Base-by-base conservation (phyloP, 2,888 invertebrate species). In the Altica lythri region DNA sequence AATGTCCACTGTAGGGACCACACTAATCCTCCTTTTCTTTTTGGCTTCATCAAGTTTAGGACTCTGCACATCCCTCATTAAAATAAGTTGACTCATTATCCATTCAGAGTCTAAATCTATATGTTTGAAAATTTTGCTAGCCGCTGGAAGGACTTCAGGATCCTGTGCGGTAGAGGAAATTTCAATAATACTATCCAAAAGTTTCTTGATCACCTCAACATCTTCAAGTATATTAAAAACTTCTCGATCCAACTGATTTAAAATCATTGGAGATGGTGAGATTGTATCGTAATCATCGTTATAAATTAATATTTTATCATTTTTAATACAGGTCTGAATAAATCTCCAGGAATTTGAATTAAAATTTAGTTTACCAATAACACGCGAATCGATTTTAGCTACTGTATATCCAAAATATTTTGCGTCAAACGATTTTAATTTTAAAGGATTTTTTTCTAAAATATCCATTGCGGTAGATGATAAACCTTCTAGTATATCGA, bases 81-180 rank as follows among this genome's bases (percentile, higher is more conserved):
- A 71, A 13, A 78, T 74, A 5, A 90, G 73, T 60, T 86, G 81
- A 0, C 80, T 74, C 9, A 81, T 77, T 13, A 90, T 78, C 16
- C 86, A 78, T 14, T 78, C 70, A 4, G 86, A 83, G 54, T 86
- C 80, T 6, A 92, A 73, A 54, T 80, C 78, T 10, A 90, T 83
- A 63, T 82, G 83, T 65, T 86, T 87, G 63, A 90, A 82, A 1
- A 84, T 76, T 64, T 82, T 84, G 6, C 81, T 82, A 0, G 84
- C 85, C 0, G 80, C 78, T 44, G 85, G 78, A 8, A 83, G 79
- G 45, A 87, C 79, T 27, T 79, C 78, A 4, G 85, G 80, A 67
- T 84, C 84, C 55, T 82, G 81, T 8, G 84, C 80, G 9, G 77
- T 75, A 1, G 85, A 79, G 1, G 83, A 80, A 16, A 82, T 79